Conservation (phyloP, 1,140 invertebrate species). For the Wiebesia pumilae region DNA sequence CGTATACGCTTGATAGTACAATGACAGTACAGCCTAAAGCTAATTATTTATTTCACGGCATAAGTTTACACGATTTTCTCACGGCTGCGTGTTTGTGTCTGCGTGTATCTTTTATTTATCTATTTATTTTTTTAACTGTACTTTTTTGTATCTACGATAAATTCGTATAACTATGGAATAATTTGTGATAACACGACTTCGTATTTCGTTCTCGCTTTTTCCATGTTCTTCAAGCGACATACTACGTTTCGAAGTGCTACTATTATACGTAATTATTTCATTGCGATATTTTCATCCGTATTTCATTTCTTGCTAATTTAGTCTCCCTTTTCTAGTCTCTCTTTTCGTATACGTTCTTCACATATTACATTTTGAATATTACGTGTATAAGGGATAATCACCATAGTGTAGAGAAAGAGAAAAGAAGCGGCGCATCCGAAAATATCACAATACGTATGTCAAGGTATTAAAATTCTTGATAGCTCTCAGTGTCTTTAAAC, state of each 20-base stretch:
- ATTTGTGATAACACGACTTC: constrained; percentile 57
- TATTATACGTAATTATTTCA: background rate
- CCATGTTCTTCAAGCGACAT: background rate
- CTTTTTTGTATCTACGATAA: constrained; percentile 64
- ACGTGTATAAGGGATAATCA: constrained; percentile 4
- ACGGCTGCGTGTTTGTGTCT: background rate
- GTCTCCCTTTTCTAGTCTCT: background rate
- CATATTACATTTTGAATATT: background rate
- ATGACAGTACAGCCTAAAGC: constrained; percentile 70
- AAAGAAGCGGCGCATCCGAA: constrained; percentile 1
- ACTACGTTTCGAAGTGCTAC: background rate
- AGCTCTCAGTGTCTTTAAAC: background rate
- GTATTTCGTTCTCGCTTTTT: background rate
- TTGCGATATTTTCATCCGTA: background rate
- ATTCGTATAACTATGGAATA: constrained; percentile 73
- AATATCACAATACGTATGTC: too few relatives aligned
- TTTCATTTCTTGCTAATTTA: background rate
- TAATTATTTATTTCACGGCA: constrained; percentile 57
- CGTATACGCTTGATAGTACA: constrained; percentile 75
- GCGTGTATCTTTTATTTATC: constrained; percentile 42
- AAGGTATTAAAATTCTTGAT: constrained; percentile 37
- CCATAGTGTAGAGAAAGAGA: background rate
- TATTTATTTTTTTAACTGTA: constrained; percentile 60
- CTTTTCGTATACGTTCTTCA: background rate
- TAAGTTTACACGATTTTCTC: constrained; percentile 1